Evolutionary conservation across 1,140 invertebrate genomes (phyloP), one percentile per base, ranked within the genome.

Genomic region (Bombus picipes): DNA sequence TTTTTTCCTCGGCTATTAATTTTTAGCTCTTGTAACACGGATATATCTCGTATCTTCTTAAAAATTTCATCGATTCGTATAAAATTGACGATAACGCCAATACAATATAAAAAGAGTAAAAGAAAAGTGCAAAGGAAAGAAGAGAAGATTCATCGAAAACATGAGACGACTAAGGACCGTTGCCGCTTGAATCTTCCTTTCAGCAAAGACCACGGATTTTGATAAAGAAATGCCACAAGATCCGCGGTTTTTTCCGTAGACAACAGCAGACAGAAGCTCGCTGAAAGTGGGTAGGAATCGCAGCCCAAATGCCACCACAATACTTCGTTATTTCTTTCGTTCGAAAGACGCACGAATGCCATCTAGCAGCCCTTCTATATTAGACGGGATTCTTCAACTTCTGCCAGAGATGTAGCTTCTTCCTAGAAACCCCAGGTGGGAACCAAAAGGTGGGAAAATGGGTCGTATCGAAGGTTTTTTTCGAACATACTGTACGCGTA

Each of bases 401-500:
- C 34, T 65, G 32, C 18, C 32, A 57, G 37, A 34, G 62, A 34
- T 22, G 34, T 18, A 13, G 8, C 37, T 65, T 57, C 53, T 34
- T 37, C 65, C 28, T 37, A n/a, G 66, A 85, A 81, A 28, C 1
- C 8, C 9, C 6, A 28, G 34, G 10, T 34, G 22, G 12, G 1
- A 34, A 47, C n/a, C 43, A 39, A 86, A 86, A 53, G 47, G 6
- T 53, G 18, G 47, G 5, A 22, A 53, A 53, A 76, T 86, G 47
- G 72, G 37, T 59, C 62, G 79, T 47, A 82, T 82, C 72, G 80
- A 62, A 70, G n/a, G 80, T 62, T 39, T 53, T 86, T 86, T 82
- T 62, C 18, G 22, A 53, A 75, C 68, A 18, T 85, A 37, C 28
- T 34, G 13, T 41, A 18, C 57, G 41, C 70, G 34, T 43, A 53